phyloP scores from a whole-genome alignment of 2,797 vertebrate species.

The Trachops cirrhosus region DNA sequence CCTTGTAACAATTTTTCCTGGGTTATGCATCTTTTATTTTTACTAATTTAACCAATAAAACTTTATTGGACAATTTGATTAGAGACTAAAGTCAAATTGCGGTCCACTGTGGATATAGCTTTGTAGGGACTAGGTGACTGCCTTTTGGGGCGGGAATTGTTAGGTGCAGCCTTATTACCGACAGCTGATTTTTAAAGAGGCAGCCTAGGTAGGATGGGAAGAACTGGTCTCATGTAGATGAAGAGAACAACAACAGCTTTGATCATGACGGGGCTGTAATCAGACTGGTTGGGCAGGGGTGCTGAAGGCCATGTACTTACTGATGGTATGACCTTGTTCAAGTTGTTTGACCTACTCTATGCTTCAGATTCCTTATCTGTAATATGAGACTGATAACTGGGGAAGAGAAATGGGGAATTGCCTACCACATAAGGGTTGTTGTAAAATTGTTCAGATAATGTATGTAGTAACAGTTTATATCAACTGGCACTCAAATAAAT shows the following conservation, averaged over 20 bases:
- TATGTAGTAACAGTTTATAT: slow-evolving; percentile 25
- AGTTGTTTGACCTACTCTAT: neutral
- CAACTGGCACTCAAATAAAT: slow-evolving; percentile 25
- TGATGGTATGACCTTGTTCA: neutral
- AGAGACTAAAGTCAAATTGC: neutral
- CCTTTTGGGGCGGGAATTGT: neutral
- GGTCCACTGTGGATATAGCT: neutral
- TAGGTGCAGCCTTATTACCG: neutral
- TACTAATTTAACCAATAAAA: neutral
- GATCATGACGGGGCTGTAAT: neutral
- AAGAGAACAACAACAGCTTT: neutral
- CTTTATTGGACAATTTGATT: neutral
- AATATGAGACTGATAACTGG: neutral
- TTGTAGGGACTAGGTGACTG: neutral
- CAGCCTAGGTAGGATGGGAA: neutral
- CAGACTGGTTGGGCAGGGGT: neutral
- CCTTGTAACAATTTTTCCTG: neutral
- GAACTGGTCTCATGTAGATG: neutral
- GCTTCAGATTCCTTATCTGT: neutral
- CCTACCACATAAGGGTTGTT: neutral
- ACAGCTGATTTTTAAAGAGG: slow-evolving; percentile 32
- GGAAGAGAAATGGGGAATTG: neutral
- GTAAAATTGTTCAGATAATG: slow-evolving; percentile 27
- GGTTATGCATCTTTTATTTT: neutral
- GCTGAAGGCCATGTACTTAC: neutral